Conservation (phyloP, 2,797 vertebrate species). For the Gastrophryne carolinensis region DNA sequence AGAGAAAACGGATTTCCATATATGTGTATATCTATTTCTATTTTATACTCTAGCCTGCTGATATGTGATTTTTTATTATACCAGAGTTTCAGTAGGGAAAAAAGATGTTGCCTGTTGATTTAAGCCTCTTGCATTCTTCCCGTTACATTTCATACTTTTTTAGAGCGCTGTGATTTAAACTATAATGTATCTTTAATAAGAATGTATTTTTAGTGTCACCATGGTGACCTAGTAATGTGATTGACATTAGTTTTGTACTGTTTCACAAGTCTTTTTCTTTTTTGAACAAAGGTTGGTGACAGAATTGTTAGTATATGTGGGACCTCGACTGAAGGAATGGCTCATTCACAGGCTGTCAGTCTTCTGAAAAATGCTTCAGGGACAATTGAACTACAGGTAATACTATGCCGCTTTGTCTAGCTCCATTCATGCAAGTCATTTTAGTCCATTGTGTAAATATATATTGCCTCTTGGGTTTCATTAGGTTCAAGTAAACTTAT, state of each 20-base stretch:
- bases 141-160: background rate
- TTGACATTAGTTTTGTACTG: conserved; percentile 11
- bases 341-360: conserved; percentile 87
- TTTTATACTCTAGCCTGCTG: no score
- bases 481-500: background rate
- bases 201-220: background rate
- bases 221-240: background rate
- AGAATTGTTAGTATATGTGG: conserved; percentile 91
- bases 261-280: background rate
- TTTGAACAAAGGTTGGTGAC: conserved; percentile 84
- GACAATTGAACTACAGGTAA: conserved; percentile 88
- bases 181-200: background rate
- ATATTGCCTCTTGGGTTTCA: background rate
- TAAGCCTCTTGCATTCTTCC: no score
- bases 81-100: background rate
- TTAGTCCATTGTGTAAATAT: conserved; percentile 14
- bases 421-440: background rate
- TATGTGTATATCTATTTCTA: no score
- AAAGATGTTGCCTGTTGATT: background rate
- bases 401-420: conserved; percentile 27
- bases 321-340: conserved; percentile 87
- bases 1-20: no score
- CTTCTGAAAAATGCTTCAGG: conserved; percentile 88
- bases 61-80: no score
- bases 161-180: background rate